These are phyloP conservation scores for Thamnophis sirtalis DNA, from an alignment of 2,113 vertebrate genomes.

Conservation along the genomic window DNA sequence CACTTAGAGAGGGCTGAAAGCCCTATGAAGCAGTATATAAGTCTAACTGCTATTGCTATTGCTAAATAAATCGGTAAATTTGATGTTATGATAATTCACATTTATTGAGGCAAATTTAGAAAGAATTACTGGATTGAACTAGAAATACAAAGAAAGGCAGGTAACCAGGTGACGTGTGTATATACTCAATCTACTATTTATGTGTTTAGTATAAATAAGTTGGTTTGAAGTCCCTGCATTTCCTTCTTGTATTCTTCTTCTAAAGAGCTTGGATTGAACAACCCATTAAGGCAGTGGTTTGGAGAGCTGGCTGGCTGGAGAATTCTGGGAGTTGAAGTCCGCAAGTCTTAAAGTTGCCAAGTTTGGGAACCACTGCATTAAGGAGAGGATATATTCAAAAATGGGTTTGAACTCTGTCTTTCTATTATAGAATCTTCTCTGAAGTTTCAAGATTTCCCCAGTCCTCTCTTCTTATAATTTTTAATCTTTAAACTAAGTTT, in stretches of 20 bases:
- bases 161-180: neutral
- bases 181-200: neutral
- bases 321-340: too few relatives aligned
- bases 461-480: neutral
- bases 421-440: neutral
- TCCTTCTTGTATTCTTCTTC: neutral
- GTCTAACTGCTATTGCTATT: too few relatives aligned
- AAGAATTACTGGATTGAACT: neutral
- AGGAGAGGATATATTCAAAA: neutral
- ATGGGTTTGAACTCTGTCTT: neutral
- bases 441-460: neutral
- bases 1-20: too few relatives aligned
- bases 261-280: neutral
- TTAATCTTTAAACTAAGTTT: neutral
- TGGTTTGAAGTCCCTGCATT: neutral
- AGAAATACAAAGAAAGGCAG: neutral
- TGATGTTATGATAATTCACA: neutral
- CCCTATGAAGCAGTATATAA: too few relatives aligned
- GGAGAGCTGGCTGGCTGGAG: too few relatives aligned
- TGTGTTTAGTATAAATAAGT: neutral
- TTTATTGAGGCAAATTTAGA: neutral
- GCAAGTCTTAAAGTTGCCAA: too few relatives aligned
- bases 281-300: neutral
- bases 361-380: too few relatives aligned
- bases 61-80: neutral